These are phyloP conservation scores for Acanthococcus lagerstroemiae DNA, from an alignment of 2,888 invertebrate genomes.

Conservation along the genomic window DNA sequence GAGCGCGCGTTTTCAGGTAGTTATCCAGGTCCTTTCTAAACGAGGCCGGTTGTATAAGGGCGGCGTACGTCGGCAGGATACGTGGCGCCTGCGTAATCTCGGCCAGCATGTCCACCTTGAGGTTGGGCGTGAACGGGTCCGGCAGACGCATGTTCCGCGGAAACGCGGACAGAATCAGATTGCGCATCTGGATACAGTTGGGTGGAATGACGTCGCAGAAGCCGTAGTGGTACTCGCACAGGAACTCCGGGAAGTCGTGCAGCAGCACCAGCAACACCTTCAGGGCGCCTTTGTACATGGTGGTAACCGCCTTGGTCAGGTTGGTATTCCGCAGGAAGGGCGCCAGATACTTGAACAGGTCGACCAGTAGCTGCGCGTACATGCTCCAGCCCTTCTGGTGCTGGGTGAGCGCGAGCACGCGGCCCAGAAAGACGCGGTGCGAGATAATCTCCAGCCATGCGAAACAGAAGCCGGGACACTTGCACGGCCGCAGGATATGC, in stretches of 20 bases:
- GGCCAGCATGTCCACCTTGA: slow-evolving; percentile 83
- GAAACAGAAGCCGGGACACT: slow-evolving; percentile 93
- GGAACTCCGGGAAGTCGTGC: slow-evolving; percentile 98
- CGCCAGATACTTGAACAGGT: slow-evolving; percentile 91
- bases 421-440: slow-evolving; percentile 88
- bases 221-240: slow-evolving; percentile 97
- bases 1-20: slow-evolving; percentile 85
- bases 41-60: slow-evolving; percentile 72
- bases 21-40: slow-evolving; percentile 96
- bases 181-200: slow-evolving; percentile 98
- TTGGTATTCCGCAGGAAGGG: slow-evolving; percentile 96
- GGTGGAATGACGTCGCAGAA: slow-evolving; percentile 99
- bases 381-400: slow-evolving; percentile 96
- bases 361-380: slow-evolving; percentile 91
- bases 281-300: slow-evolving; percentile 90
- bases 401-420: slow-evolving; percentile 80
- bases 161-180: slow-evolving; percentile 93
- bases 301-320: slow-evolving; percentile 83
- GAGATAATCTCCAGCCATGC: slow-evolving; percentile 98
- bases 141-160: slow-evolving; percentile 96
- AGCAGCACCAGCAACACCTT: slow-evolving; percentile 87
- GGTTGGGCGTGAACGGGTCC: slow-evolving; percentile 95
- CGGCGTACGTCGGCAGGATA: slow-evolving; percentile 76
- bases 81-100: slow-evolving; percentile 83
- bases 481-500: slow-evolving; percentile 81